Base-by-base conservation (phyloP, 2,113 vertebrate genomes). In the Struthio camelus region DNA sequence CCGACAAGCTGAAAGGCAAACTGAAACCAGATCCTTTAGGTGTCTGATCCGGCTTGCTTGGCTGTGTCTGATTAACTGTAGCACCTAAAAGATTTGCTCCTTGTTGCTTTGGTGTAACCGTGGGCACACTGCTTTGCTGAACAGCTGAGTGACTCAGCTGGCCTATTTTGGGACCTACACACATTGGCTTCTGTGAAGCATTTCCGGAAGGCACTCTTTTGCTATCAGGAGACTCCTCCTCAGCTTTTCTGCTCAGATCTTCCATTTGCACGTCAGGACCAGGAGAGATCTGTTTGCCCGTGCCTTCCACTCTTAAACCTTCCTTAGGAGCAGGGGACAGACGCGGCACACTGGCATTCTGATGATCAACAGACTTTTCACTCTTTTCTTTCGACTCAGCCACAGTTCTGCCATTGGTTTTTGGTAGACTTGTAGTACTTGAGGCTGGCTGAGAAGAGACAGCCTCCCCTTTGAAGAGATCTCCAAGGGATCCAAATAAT, bases 401-500 rank as follows among this genome's bases (percentile, higher is more conserved):
- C 11, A 69, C 71, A 46, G 77, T 85, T 25, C 93, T 91, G 30
- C 36, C 75, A 15, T 4, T 34, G 56, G 58, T 48, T 92, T 85
- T 40, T 50, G 83, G 93, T 66, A 88, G 93, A 88, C 90, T 46
- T 0, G 30, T 17, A 36, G 51, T 51, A 78, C 80, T 91, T 96
- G 97, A 58, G 48, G 89, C 54, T 96, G 97, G 85, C 9, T 98
- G 98, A 96, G 96, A 64, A 90, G 97, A 92, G 38, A 97, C 76
- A 27, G 98, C 25, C 53, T 98, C 98, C 2, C 62, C 91, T 97
- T 98, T 98, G 94, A 99, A 99, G 54, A 99, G 97, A 87, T 98
- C 98, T 61, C 98, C 97, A 9, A 99, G 92, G 48, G 99, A 99
- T 80, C 98, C 98, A 97, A 99, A 99, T 53, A 99, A 81, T n/a